These are phyloP conservation scores for Gnatocerus cornutus DNA, from an alignment of 2,888 invertebrate species.

Conservation along the genomic window DNA sequence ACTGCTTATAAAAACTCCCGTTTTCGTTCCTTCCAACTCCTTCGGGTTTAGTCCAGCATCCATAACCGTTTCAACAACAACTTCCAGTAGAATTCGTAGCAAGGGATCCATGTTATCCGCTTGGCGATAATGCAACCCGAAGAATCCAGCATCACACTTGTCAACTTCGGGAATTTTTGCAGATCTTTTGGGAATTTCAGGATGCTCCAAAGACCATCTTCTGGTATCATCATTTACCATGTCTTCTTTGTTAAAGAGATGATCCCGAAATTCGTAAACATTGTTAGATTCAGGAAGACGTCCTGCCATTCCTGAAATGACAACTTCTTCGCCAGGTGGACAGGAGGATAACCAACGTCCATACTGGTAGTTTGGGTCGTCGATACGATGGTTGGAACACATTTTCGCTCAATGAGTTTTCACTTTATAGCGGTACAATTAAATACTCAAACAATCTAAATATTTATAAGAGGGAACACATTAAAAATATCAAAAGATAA, in stretches of 20 bases:
- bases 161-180: no score
- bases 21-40: slow-evolving; percentile 80
- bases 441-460: no score
- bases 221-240: slow-evolving; percentile 88
- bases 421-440: no score
- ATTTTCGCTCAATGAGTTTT: no score
- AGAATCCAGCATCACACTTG: slow-evolving; percentile 75
- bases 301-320: slow-evolving; percentile 81
- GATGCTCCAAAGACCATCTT: slow-evolving; percentile 83
- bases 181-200: slow-evolving; percentile 73
- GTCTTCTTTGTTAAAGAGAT: no score
- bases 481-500: no score
- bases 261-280: no score
- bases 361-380: no score
- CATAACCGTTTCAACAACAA: slow-evolving; percentile 75
- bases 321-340: slow-evolving; percentile 78
- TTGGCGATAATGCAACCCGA: slow-evolving; percentile 77
- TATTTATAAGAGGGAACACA: no score
- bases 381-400: no score
- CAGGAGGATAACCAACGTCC: slow-evolving; percentile 72
- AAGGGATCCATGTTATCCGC: slow-evolving; percentile 74
- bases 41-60: slow-evolving; percentile 81
- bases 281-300: no score
- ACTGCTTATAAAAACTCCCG: slow-evolving; percentile 87
- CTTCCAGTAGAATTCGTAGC: slow-evolving; percentile 76